Conservation (phyloP, 1,140 invertebrate genomes). For the Sweltsa coloradensis region DNA sequence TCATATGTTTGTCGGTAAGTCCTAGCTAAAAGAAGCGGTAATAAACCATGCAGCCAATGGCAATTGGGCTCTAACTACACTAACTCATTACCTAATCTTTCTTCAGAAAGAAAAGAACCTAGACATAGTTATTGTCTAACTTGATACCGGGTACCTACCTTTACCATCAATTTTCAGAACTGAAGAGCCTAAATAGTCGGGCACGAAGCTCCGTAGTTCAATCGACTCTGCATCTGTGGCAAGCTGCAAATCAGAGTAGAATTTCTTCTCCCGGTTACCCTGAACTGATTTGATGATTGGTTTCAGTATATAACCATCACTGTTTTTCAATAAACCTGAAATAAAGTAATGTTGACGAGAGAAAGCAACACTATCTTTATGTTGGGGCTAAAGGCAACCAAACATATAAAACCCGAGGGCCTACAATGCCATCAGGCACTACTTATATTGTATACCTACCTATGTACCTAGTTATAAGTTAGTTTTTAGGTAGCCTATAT, state of each 20-base stretch:
- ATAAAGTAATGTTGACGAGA: constrained; percentile 16
- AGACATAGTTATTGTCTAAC: constrained; percentile 4
- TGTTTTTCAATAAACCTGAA: constrained; percentile 51
- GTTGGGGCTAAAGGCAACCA: not conserved
- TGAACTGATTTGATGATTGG: constrained; percentile 50
- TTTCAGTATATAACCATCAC: constrained; percentile 52
- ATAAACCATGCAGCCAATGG: no score
- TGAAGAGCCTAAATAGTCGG: constrained; percentile 49
- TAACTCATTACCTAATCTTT: not conserved
- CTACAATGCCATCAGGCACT: no score
- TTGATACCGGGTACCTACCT: constrained; percentile 21
- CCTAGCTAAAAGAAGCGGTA: not conserved
- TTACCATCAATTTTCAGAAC: constrained; percentile 40
- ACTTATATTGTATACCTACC: no score
- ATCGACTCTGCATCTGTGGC: constrained; percentile 34
- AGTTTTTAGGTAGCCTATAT: no score
- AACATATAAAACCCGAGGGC: constrained; percentile 4
- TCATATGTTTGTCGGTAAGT: not conserved
- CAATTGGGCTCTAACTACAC: not conserved
- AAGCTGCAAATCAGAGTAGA: constrained; percentile 50
- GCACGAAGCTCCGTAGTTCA: constrained; percentile 41
- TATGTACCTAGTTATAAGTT: no score
- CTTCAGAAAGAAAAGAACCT: not conserved
- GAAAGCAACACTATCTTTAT: not conserved
- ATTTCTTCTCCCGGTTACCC: constrained; percentile 54